Percentiles rank a stretch among this genome's conserved stretches.
Evolutionary conservation across 2,888 invertebrate genomes (phyloP).

Genomic region (Glaucopsyche alexis): DNA sequence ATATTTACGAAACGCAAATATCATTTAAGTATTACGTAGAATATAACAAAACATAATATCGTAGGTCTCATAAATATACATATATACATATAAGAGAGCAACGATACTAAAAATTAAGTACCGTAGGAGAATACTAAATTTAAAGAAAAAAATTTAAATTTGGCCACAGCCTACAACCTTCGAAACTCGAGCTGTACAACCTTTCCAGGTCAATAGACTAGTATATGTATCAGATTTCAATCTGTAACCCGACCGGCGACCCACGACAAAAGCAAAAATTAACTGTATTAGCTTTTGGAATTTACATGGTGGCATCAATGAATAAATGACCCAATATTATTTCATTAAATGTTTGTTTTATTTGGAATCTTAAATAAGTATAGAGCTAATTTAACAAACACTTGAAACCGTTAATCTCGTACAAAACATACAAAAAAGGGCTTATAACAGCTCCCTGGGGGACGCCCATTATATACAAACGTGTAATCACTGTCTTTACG

Average conservation of each 20-base stretch:
- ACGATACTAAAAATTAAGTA: no score
- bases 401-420: neutral
- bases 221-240: neutral
- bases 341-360: neutral
- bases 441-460: neutral
- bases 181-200: neutral
- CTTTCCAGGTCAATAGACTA: neutral
- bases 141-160: neutral
- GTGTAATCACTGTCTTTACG: conserved; percentile 21
- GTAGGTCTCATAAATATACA: no score
- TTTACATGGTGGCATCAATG: neutral
- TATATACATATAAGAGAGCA: no score
- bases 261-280: neutral
- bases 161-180: neutral
- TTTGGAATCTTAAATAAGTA: neutral
- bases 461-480: conserved; percentile 5
- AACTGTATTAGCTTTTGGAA: neutral
- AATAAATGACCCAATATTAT: neutral
- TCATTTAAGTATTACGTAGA: no score
- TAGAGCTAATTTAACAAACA: neutral
- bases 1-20: no score
- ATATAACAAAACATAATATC: no score
- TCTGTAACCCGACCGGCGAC: neutral
- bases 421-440: conserved; percentile 7
- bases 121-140: no score